These are phyloP conservation scores for Quadriops clusia DNA, from an alignment of 2,888 invertebrate genomes.

Conservation along the genomic window DNA sequence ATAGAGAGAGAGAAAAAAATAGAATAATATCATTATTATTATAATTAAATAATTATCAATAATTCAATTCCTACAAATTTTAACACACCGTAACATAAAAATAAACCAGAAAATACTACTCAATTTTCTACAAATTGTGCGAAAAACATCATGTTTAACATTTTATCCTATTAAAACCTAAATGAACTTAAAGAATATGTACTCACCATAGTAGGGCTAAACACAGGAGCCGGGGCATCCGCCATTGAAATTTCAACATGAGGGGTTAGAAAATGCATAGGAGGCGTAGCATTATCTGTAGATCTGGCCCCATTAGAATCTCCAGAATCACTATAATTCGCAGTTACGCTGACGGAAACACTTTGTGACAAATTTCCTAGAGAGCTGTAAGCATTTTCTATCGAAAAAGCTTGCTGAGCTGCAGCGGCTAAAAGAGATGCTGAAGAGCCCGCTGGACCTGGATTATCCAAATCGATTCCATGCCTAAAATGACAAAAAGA, in stretches of 20 bases:
- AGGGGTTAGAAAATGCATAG: constrained; percentile 84
- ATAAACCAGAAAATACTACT: too few species aligned
- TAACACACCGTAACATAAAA: too few species aligned
- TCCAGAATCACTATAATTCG: constrained; percentile 74
- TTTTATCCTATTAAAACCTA: too few species aligned
- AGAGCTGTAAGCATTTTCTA: constrained; percentile 39
- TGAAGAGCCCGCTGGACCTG: constrained; percentile 69
- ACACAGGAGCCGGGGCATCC: constrained; percentile 59
- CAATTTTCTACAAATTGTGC: too few species aligned
- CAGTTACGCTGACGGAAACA: constrained; percentile 40
- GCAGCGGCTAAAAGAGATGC: constrained; percentile 56
- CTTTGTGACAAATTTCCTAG: constrained; percentile 52
- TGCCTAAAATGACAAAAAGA: constrained; percentile 45
- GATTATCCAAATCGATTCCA: constrained; percentile 82
- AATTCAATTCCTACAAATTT: too few species aligned
- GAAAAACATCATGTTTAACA: too few species aligned
- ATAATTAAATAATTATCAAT: too few species aligned
- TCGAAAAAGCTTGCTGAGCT: constrained; percentile 39
- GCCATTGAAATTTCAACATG: constrained; percentile 87
- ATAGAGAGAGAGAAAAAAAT: too few species aligned
- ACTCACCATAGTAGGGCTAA: constrained; percentile 43
- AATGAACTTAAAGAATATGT: constrained; percentile 8
- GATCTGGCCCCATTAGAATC: constrained; percentile 70
- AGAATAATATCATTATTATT: too few species aligned
- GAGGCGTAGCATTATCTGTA: constrained; percentile 78